Conservation (phyloP, 2,797 vertebrate species). For the Crocidura indochinensis region DNA sequence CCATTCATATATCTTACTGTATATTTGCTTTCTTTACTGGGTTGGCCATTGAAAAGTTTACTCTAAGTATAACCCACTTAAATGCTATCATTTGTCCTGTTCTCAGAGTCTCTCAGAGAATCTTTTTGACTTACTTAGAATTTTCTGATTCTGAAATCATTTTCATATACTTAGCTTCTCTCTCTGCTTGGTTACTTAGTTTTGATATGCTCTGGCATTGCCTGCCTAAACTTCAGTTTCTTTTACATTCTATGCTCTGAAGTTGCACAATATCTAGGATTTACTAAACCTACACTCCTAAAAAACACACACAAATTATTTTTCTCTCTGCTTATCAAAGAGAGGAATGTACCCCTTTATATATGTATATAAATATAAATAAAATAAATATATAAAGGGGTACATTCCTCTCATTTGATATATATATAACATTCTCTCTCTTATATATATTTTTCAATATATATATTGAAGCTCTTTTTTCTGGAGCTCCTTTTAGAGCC, state of each 20-base stretch:
- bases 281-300: background rate
- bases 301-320: background rate
- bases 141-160: background rate
- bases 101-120: background rate
- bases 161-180: background rate
- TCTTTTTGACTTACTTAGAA: slow-evolving; percentile 1
- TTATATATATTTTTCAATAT: too few relatives aligned
- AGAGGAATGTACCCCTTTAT: slow-evolving; percentile 9
- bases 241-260: background rate
- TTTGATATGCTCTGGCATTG: background rate
- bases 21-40: background rate
- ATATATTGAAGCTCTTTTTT: too few relatives aligned
- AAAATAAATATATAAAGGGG: too few relatives aligned
- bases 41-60: background rate
- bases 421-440: too few relatives aligned
- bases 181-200: background rate
- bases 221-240: background rate
- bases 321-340: background rate
- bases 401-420: too few relatives aligned
- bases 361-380: background rate
- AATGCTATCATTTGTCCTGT: background rate
- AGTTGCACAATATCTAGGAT: background rate
- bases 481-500: background rate
- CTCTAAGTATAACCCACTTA: background rate
- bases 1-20: background rate